Conservation (phyloP, 2,797 vertebrate species). For the Liasis olivaceus region DNA sequence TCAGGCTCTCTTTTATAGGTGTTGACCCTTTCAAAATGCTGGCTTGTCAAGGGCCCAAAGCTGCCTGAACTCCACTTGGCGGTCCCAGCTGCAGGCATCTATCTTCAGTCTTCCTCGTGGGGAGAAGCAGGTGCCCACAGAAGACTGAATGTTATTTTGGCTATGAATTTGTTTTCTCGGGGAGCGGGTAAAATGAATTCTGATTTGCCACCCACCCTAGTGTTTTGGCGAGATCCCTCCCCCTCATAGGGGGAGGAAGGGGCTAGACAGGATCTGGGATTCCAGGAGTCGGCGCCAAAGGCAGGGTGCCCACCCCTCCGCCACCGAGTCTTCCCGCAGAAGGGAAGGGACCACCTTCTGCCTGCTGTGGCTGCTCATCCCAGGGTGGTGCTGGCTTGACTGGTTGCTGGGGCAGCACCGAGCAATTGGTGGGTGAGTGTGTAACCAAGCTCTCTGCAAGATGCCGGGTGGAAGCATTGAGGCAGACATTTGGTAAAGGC, state of each 20-base stretch:
- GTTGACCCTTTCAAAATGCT: not conserved
- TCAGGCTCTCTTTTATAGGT: not conserved
- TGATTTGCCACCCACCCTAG: not conserved
- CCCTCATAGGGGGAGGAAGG: not conserved
- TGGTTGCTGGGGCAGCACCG: not conserved
- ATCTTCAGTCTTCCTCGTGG: not conserved
- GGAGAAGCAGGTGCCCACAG: not conserved
- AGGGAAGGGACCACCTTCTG: accelerated
- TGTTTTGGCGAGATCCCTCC: not conserved
- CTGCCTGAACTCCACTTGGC: not conserved
- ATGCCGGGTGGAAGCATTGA: not conserved
- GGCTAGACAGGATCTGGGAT: not conserved
- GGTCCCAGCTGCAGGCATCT: too few relatives aligned
- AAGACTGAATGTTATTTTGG: not conserved
- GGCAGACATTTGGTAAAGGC: not conserved
- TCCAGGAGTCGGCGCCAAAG: not conserved
- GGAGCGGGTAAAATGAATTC: not conserved
- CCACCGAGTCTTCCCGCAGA: too few relatives aligned
- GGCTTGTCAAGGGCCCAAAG: not conserved
- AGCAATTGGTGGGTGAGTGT: not conserved
- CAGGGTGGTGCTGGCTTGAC: not conserved
- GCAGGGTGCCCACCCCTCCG: not conserved
- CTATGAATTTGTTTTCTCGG: not conserved
- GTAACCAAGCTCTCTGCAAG: not conserved
- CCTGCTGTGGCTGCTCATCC: not conserved